Percentiles rank a stretch among this genome's conserved stretches.
phyloP scores from a whole-genome alignment of 2,113 vertebrate species.

The Eudyptes chrysolophus region DNA sequence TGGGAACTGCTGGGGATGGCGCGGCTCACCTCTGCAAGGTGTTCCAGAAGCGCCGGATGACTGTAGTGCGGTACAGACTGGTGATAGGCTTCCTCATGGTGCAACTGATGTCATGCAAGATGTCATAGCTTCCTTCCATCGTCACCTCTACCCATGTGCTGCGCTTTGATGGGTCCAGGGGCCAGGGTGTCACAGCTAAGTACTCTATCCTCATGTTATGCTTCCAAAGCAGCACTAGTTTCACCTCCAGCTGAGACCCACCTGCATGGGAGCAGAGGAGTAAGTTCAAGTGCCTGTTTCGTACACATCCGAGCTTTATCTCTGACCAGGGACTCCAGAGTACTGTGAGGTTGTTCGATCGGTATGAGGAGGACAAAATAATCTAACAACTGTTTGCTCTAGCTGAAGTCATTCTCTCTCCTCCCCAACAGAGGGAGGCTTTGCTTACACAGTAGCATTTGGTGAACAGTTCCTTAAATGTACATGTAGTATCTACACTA shows the following conservation, averaged over 20 bases:
- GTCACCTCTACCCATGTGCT: constrained; percentile 94
- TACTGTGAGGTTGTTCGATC: neutral
- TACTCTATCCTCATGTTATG: constrained; percentile 99
- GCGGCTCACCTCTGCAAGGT: constrained; percentile 89
- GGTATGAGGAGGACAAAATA: neutral
- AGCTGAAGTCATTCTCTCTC: neutral
- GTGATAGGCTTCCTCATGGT: constrained; percentile 96
- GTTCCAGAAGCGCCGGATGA: constrained; percentile 98
- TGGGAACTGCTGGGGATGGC: neutral
- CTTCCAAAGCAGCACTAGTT: constrained; percentile 94
- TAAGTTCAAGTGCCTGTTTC: neutral
- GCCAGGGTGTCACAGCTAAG: constrained; percentile 89
- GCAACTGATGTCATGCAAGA: constrained; percentile 97
- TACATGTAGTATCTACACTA: neutral
- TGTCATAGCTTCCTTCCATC: constrained; percentile 98
- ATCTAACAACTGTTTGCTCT: neutral
- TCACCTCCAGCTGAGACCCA: constrained; percentile 93
- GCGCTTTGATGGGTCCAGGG: constrained; percentile 82
- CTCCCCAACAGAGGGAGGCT: neutral
- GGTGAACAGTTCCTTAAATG: neutral
- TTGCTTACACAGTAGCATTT: neutral
- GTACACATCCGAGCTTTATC: neutral
- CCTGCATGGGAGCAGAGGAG: constrained; percentile 58
- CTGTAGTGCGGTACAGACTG: constrained; percentile 92
- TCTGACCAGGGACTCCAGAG: neutral